Conservation (phyloP, 1,140 invertebrate genomes). For the Drosophila pandora region DNA sequence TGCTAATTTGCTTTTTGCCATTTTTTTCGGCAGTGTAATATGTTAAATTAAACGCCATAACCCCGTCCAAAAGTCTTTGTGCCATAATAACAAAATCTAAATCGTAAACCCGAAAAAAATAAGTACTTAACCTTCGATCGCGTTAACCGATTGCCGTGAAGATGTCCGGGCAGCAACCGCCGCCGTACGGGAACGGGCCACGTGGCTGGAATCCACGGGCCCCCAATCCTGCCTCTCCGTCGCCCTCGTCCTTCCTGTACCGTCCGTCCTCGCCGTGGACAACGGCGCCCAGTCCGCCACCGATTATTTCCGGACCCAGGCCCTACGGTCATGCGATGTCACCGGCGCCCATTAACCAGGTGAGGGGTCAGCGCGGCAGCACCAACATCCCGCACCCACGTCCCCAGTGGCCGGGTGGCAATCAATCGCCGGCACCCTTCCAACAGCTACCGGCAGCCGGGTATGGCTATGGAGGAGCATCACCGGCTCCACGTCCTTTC, state of each 20-base stretch:
- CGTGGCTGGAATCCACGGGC: slow-evolving; percentile 83
- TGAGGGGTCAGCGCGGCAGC: slow-evolving; percentile 82
- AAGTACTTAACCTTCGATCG: slow-evolving; percentile 21
- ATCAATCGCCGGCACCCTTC: slow-evolving; percentile 81
- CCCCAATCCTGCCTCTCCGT: slow-evolving; percentile 72
- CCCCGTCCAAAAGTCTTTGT: slow-evolving; percentile 53
- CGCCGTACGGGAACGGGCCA: slow-evolving; percentile 84
- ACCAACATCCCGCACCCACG: slow-evolving; percentile 86
- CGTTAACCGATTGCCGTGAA: slow-evolving; percentile 41
- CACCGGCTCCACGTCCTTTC: slow-evolving; percentile 60
- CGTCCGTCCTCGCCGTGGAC: slow-evolving; percentile 87
- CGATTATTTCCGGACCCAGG: slow-evolving; percentile 86
- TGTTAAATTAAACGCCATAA: slow-evolving; percentile 61
- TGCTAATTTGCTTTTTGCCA: slow-evolving; percentile 12
- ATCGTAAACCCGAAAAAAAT: slow-evolving; percentile 26
- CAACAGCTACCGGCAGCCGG: slow-evolving; percentile 38
- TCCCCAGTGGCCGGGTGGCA: slow-evolving; percentile 86
- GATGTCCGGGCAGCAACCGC: slow-evolving; percentile 86
- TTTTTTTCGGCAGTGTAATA: slow-evolving; percentile 56
- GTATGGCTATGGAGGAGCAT: slow-evolving; percentile 25
- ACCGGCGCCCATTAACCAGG: slow-evolving; percentile 84
- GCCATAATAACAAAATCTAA: slow-evolving; percentile 14
- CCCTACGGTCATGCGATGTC: slow-evolving; percentile 85
- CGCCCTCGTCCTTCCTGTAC: slow-evolving; percentile 85
- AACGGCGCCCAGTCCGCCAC: slow-evolving; percentile 85